Evolutionary conservation across 1,140 invertebrate genomes (phyloP).

Genomic region (Ptiloglossa arizonensis): DNA sequence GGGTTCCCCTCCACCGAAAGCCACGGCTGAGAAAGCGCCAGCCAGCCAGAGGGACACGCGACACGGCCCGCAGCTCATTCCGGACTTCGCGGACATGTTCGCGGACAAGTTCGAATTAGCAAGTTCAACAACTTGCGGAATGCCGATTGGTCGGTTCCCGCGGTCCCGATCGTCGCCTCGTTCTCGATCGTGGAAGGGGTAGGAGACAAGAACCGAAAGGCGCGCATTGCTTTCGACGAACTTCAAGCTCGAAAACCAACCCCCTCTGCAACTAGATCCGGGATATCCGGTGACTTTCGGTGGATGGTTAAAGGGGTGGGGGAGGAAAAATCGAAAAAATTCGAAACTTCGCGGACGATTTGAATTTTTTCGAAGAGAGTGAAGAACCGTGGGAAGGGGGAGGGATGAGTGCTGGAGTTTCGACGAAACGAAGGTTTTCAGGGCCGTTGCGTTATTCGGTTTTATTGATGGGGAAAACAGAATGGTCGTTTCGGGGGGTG

Average conservation of each 20-base stretch:
- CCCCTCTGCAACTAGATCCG: no score
- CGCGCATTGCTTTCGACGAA: neutral
- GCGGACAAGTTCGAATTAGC: conserved; percentile 76
- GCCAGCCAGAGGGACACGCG: conserved; percentile 34
- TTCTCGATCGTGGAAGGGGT: neutral
- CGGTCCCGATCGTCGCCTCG: neutral
- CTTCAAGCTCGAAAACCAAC: no score
- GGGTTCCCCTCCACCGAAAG: conserved; percentile 18
- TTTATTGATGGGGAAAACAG: neutral
- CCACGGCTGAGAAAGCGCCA: conserved; percentile 44
- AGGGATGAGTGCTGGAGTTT: neutral
- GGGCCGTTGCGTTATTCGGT: neutral
- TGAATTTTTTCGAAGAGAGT: neutral
- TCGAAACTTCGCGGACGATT: neutral
- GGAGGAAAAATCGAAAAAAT: no score
- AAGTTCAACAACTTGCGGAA: conserved; percentile 74
- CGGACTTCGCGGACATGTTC: conserved; percentile 67
- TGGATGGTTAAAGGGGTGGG: no score
- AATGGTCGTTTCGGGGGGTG: neutral
- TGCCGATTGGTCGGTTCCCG: conserved; percentile 64
- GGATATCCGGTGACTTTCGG: no score
- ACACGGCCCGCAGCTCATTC: conserved; percentile 57
- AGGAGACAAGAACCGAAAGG: neutral
- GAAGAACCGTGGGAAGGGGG: no score
- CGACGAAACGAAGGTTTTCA: neutral